Evolutionary conservation across 2,113 vertebrate species (phyloP).

Genomic region (Notothenia rossii): DNA sequence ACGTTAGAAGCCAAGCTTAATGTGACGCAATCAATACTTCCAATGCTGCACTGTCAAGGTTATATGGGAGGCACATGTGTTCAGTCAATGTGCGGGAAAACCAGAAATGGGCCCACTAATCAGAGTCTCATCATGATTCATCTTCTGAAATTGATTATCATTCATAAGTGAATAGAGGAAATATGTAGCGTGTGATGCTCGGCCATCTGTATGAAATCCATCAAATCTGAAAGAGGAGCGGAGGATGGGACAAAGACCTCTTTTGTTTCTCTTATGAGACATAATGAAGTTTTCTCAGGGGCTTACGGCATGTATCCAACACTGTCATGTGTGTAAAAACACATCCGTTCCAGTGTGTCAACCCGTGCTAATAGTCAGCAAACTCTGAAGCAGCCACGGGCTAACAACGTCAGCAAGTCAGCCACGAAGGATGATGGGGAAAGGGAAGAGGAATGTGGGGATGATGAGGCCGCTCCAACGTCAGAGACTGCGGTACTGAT

Average conservation of each 20-base stretch:
- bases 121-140: constrained; percentile 34
- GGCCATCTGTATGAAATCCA: constrained; percentile 1
- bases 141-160: constrained; percentile 48
- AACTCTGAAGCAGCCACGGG: constrained; percentile 15
- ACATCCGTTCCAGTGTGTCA: constrained; percentile 30
- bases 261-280: neutral
- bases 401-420: constrained; percentile 37
- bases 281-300: neutral
- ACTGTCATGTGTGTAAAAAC: constrained; percentile 17
- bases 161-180: constrained; percentile 35
- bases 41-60: constrained; percentile 42
- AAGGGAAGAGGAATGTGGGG: neutral
- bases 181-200: constrained; percentile 22
- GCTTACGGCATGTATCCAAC: constrained; percentile 14
- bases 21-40: constrained; percentile 48
- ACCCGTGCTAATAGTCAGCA: constrained; percentile 10
- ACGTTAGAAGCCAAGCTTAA: constrained; percentile 25
- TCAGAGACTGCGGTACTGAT: constrained; percentile 55
- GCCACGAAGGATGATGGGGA: constrained; percentile 6
- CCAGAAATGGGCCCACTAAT: constrained; percentile 2
- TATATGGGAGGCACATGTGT: constrained; percentile 27
- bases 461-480: constrained; percentile 42
- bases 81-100: constrained; percentile 12
- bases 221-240: constrained; percentile 2
- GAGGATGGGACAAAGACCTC: neutral